Evolutionary conservation across 2,888 invertebrate genomes (phyloP), one percentile per base, ranked within the genome.

Genomic region (Troglohyphantes excavatus): DNA sequence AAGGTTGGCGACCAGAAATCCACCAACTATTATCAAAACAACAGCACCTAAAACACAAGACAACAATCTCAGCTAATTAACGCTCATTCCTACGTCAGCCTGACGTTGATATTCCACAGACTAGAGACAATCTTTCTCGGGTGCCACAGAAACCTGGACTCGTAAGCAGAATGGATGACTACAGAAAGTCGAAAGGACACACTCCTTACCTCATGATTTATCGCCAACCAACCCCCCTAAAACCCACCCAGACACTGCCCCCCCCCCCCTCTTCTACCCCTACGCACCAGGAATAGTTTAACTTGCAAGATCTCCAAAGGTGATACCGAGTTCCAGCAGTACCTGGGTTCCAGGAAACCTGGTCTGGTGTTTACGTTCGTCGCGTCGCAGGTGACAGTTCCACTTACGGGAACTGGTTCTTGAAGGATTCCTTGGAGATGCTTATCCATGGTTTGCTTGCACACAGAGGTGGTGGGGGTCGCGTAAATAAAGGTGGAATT

Each of bases 371-470:
- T 81, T 81, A 68, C 81, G 19, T 46, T 53, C 53, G 68, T 29
- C 68, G 53, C 53, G 53, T 68, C 21, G 46, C 68, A 23, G 68
- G 43, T 81, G 79, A 81, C 79, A 81, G 79, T 53, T 43, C 43
- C 65, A 61, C 33, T 33, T 33, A 33, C 33, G 9, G 33, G 65
- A 68, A 68, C 68, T 29, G 81, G 68, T 81, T 81, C 29, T 73
- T 61, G 61, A 76, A 23, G 33, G 46, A 46, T 72, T 53, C 46
- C 39, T n/a, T 11, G 23, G 46, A 59, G 75, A 75, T 75, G 59
- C 19, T 33, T 61, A 61, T 75, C 59, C n/a, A 6, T 29, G 33
- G 26, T 63, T 43, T 43, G 46, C 70, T 33, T 13, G 13, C 43
- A 72, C 72, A 72, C 21, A 72, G 43, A 46, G 33, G 43, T 23